These are phyloP conservation scores for Drosophila guanche DNA, from an alignment of 1,140 invertebrate genomes.

Conservation along the genomic window DNA sequence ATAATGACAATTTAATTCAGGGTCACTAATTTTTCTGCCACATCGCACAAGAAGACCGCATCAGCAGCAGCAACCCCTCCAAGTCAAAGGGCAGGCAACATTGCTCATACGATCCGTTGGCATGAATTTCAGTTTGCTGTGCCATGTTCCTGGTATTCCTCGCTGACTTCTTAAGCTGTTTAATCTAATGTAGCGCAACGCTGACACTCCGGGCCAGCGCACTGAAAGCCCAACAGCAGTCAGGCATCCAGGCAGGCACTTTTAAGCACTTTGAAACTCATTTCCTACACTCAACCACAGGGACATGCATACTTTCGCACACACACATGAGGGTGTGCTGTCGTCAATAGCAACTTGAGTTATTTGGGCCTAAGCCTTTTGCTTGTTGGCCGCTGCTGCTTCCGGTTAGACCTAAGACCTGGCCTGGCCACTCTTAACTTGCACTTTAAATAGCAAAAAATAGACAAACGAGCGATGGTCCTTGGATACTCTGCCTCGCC, in stretches of 20 bases:
- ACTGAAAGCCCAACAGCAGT: conserved; percentile 51
- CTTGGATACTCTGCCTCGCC: conserved; percentile 12
- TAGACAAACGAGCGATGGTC: neutral
- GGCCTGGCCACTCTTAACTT: conserved; percentile 33
- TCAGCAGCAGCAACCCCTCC: conserved; percentile 11
- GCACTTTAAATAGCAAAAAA: conserved; percentile 42
- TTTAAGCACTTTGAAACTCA: conserved; percentile 78
- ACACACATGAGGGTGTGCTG: conserved; percentile 37
- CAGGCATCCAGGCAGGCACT: conserved; percentile 26
- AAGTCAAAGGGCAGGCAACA: conserved; percentile 33
- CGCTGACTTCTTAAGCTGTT: conserved; percentile 75
- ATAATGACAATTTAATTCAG: conserved; percentile 82
- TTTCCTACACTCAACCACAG: conserved; percentile 74
- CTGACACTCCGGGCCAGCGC: conserved; percentile 49
- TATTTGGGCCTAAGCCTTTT: conserved; percentile 22
- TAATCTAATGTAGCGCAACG: conserved; percentile 71
- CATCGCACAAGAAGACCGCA: conserved; percentile 69
- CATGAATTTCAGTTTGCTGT: conserved; percentile 47
- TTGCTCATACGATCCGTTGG: conserved; percentile 69
- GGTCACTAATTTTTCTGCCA: conserved; percentile 82
- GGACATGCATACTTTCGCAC: conserved; percentile 52
- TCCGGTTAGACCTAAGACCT: conserved; percentile 49
- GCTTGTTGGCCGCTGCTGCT: conserved; percentile 37
- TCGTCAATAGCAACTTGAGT: conserved; percentile 59
- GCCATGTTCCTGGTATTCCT: conserved; percentile 36